A percentile compares a stretch with the other conserved stretches of the same genome.
phyloP scores from a whole-genome alignment of 2,888 invertebrate genomes.

The Nyleta sp. region DNA sequence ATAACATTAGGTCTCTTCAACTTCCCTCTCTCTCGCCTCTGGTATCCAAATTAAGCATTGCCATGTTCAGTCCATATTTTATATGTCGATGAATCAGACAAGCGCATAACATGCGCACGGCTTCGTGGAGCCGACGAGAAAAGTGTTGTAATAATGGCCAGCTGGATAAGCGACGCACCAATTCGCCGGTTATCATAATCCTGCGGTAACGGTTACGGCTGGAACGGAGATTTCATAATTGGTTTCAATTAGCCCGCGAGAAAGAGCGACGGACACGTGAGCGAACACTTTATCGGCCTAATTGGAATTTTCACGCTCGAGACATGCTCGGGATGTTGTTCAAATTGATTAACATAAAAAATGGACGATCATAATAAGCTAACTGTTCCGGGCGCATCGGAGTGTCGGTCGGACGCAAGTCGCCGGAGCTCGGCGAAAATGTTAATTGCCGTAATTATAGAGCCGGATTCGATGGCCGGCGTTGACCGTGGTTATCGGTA shows the following conservation, averaged over 20 bases:
- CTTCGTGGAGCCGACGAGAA: too few species aligned
- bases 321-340: conserved; percentile 23
- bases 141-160: too few species aligned
- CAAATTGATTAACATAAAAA: conserved; percentile 49
- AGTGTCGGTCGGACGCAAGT: neutral
- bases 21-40: too few species aligned
- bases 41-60: too few species aligned
- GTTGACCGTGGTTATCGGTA: neutral
- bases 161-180: conserved; percentile 19
- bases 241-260: conserved; percentile 49
- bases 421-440: neutral
- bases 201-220: conserved; percentile 36
- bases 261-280: conserved; percentile 28
- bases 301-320: conserved; percentile 41
- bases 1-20: too few species aligned
- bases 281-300: conserved; percentile 44
- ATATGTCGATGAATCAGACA: too few species aligned
- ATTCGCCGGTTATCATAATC: conserved; percentile 38
- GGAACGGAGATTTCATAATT: conserved; percentile 54
- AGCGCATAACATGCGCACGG: too few species aligned
- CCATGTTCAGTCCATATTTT: too few species aligned
- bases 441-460: conserved; percentile 30
- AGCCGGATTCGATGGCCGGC: neutral
- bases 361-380: conserved; percentile 33
- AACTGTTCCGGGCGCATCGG: conserved; percentile 22